Conservation (phyloP, 1,140 invertebrate species). For the Sycophaga agraensis region DNA sequence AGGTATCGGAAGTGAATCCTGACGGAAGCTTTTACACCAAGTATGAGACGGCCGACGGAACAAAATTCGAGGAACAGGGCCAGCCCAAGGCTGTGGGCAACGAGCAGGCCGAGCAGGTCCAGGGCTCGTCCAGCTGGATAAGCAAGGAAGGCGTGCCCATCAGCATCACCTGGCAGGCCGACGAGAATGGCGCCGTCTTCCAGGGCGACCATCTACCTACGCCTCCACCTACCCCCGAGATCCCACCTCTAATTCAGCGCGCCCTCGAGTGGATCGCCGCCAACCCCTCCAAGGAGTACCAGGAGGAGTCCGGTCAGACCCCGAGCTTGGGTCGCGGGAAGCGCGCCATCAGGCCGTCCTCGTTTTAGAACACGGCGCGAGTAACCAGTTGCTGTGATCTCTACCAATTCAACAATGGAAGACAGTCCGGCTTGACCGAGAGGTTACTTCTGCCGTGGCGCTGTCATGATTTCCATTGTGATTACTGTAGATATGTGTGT, state of each 20-base stretch:
- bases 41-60: slow-evolving; percentile 54
- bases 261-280: slow-evolving; percentile 47
- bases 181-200: slow-evolving; percentile 59
- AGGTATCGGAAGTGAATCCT: slow-evolving; percentile 37
- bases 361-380: no score
- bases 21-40: slow-evolving; percentile 45
- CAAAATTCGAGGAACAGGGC: slow-evolving; percentile 41
- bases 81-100: slow-evolving; percentile 52
- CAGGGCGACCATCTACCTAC: slow-evolving; percentile 55
- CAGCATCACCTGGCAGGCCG: slow-evolving; percentile 58
- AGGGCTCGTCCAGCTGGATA: slow-evolving; percentile 54
- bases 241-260: slow-evolving; percentile 51
- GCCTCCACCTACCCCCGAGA: slow-evolving; percentile 34
- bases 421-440: no score
- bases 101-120: slow-evolving; percentile 41
- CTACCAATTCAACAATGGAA: no score
- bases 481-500: no score
- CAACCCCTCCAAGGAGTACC: slow-evolving; percentile 41
- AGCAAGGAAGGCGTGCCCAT: slow-evolving; percentile 57
- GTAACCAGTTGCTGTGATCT: no score
- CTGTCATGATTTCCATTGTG: no score
- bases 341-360: no score
- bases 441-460: no score
- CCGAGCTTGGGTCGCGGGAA: no score
- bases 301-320: not conserved